Evolutionary conservation across 2,797 vertebrate genomes (phyloP), one percentile per base, ranked within the genome.

Genomic region (Gallinago solitaria): DNA sequence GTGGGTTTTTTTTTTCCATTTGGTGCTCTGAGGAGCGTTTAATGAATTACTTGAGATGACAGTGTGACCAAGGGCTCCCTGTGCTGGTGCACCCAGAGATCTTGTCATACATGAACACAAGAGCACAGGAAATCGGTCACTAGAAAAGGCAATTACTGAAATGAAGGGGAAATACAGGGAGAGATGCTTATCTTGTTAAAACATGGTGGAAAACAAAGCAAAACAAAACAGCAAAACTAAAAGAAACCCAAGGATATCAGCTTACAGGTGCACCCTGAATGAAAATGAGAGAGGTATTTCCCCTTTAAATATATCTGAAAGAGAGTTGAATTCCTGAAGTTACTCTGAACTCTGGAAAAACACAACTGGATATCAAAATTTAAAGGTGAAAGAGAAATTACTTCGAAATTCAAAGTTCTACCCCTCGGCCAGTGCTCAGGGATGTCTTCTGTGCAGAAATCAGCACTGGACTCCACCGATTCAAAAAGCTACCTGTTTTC

Each of bases 151-250:
- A 94, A 93, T 91, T 92, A 91, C 85, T 74, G 85, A 89, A 95
- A 79, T 53, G 48, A 90, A 94, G 70, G 67, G 92, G 86, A 94
- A 94, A 93, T 70, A 87, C 21, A 0, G 32, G 2, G 9, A 12
- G 48, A 95, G 94, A 95, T 95, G 64, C 59, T 88, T 95, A 96
- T 95, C 91, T 93, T 91, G 43, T 73, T 69, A 93, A 91, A 96
- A 93, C 71, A 61, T 19, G 71, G 75, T 23, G 59, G 45, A 45
- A 95, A 95, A 94, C 89, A 96, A 88, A 88, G 79, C 82, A 78
- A 95, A 95, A 86, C 70, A 93, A 47, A 83, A 16, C 54, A 71
- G 61, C 9, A 54, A 73, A 89, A 74, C 56, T 32, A 47, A 61
- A 78, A 95, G 88, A 93, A 95, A 82, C 47, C 47, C 71, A 64